Base-by-base conservation (phyloP, 2,888 invertebrate genomes). In the Nowickia ferox region DNA sequence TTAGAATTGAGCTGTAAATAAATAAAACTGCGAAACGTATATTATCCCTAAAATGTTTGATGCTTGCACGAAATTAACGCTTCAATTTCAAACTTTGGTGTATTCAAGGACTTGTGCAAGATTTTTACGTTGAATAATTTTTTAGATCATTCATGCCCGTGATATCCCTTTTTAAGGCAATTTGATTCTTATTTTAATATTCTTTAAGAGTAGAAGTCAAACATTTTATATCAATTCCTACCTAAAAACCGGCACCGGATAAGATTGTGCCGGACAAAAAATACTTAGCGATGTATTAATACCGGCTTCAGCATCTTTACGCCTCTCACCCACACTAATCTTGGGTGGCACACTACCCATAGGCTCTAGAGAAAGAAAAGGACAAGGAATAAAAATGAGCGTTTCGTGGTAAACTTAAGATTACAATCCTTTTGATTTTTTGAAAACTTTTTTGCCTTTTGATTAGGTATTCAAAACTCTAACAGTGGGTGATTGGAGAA, bases 201-300 rank as follows among this genome's bases (percentile, higher is more conserved):
- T 51, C 17, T 9, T 38, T 17, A 30, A 8, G 10, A 57, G 13
- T 11, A 13, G 51, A 17, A 6, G 11, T 6, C 51, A 17, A n/a
- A n/a, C 9, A 22, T 22, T 11, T 13, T 11, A 8, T 17, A 9
- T 13, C 9, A 44, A 51, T 10, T 68, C 81, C 53, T 93, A 95
- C 94, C 94, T 94, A 93, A 93, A 93, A 74, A 91, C 89, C 55
- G 95, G 95, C 77, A 94, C 93, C 68, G 95, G 96, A 92, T 95
- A 96, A 87, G 95, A 96, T 94, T 96, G 96, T 87, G 96, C 96
- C 90, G 96, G 96, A 92, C 96, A 96, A 91, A 96, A 94, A 87
- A 96, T 93, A 81, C 95, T 95, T 91, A 96, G 94, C 89, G 94
- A 94, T 0, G 89, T 87, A 17, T 83, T 74, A 3, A 90, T 51